Evolutionary conservation across 2,888 invertebrate species (phyloP), one percentile per base, ranked within the genome.

Genomic region (Yponomeuta malinellus): DNA sequence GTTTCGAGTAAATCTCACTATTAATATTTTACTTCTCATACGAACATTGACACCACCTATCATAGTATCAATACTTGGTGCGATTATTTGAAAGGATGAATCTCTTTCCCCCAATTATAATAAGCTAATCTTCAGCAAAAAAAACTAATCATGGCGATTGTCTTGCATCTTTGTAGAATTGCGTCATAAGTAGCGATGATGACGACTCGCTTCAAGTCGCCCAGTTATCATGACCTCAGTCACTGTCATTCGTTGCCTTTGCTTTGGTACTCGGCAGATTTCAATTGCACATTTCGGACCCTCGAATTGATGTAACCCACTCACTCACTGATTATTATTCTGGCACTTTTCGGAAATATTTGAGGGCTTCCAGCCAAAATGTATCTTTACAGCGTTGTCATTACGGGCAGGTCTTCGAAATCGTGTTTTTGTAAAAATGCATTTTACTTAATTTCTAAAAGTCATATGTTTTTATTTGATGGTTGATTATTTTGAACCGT

Each of bases 171-270:
- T 43, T 43, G 43, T 43, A 3, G 9, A 43, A 6, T 43, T 8
- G 9, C 43, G 9, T 43, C 43, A 43, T 8, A 43, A 43, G 43
- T 43, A 43, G 43, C 43, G 43, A 43, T 8, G 8, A 43, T 8
- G 6, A 43, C 0, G 43, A 43, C 43, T 43, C 6, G 43, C 43
- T 43, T 0, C 6, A 43, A 43, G 9, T 43, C 52, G 2, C 15
- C 52, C 12, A 10, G 65, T 72, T 76, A 77, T 79, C 81, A 78
- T 78, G 81, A 81, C 81, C 81, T 81, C 76, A 80, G 80, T 75
- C 79, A 83, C 77, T 73, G 71, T 75, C 72, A 75, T 76, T 74
- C 74, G 74, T 72, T 75, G 77, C 73, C 74, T 73, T 74, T 74
- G 73, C 72, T 74, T 77, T 72, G 73, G 74, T 76, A 78, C 76